Percentiles rank a stretch among this genome's conserved stretches.
Conservation (phyloP, 2,797 vertebrate species). For the Ceryle rudis region DNA sequence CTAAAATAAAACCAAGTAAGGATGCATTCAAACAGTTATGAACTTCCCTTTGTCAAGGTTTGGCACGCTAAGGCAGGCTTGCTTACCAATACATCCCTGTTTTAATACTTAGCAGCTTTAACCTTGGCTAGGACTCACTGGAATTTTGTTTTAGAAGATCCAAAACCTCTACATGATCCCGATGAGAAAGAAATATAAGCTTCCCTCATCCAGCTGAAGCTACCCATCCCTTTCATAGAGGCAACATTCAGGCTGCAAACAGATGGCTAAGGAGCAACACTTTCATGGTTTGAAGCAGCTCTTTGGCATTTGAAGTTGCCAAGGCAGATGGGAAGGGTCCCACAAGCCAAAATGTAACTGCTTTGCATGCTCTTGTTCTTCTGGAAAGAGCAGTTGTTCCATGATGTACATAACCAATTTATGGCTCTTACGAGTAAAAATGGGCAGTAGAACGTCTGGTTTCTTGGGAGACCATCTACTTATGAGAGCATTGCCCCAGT, state of each 20-base stretch:
- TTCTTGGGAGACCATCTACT: not conserved
- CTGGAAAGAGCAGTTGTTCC: not conserved
- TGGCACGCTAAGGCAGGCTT: not conserved
- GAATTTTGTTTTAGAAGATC: conserved; percentile 43
- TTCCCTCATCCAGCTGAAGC: not conserved
- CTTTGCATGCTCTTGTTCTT: not conserved
- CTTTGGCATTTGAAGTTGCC: conserved; percentile 12
- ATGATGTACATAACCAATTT: not conserved
- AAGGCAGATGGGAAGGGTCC: not conserved
- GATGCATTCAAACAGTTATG: not conserved
- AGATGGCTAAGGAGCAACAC: conserved; percentile 37
- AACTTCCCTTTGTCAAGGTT: not conserved
- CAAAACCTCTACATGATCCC: conserved; percentile 58
- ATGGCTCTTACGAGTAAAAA: not conserved
- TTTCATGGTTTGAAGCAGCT: conserved; percentile 3
- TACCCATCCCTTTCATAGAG: conserved; percentile 14
- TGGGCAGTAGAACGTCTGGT: not conserved
- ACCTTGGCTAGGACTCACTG: conserved; percentile 36
- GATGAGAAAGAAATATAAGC: conserved; percentile 49
- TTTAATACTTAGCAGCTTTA: conserved; percentile 56
- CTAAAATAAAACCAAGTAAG: not conserved
- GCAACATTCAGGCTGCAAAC: conserved; percentile 26
- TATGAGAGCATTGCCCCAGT: not conserved
- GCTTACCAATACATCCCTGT: conserved; percentile 38
- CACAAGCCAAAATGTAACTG: not conserved